Conservation (phyloP, 2,113 vertebrate genomes). For the Astur gentilis region DNA sequence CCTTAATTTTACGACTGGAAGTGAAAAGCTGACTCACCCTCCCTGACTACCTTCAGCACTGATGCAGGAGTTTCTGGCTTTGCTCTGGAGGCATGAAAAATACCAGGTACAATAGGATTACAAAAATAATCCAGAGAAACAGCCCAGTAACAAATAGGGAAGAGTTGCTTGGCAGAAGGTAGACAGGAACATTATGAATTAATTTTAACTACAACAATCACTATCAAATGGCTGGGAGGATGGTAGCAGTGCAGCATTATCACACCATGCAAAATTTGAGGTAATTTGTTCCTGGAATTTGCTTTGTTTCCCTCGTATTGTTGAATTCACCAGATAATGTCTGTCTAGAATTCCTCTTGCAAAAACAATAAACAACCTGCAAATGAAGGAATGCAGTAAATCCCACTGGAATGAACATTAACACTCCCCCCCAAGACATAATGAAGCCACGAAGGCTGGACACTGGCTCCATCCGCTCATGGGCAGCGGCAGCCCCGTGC, state of each 20-base stretch:
- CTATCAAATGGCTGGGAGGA: background rate
- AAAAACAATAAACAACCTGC: background rate
- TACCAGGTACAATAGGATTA: background rate
- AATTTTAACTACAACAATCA: background rate
- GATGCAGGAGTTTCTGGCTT: background rate
- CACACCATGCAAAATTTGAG: background rate
- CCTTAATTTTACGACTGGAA: background rate
- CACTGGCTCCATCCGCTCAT: rapidly evolving
- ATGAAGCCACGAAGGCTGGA: background rate
- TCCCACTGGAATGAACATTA: background rate
- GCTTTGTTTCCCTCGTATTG: background rate
- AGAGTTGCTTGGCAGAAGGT: background rate
- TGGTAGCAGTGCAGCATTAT: background rate
- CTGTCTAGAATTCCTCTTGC: background rate
- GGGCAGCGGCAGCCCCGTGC: background rate
- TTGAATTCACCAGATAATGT: background rate
- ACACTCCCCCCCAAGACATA: no score
- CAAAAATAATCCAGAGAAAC: background rate
- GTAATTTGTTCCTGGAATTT: conserved; percentile 4
- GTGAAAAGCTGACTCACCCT: background rate
- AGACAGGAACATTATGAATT: background rate
- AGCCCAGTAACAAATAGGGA: background rate
- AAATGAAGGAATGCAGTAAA: background rate
- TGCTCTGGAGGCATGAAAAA: background rate
- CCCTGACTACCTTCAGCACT: background rate